These are phyloP conservation scores for Myotis davidii DNA, from an alignment of 2,113 vertebrate genomes.

Conservation along the genomic window DNA sequence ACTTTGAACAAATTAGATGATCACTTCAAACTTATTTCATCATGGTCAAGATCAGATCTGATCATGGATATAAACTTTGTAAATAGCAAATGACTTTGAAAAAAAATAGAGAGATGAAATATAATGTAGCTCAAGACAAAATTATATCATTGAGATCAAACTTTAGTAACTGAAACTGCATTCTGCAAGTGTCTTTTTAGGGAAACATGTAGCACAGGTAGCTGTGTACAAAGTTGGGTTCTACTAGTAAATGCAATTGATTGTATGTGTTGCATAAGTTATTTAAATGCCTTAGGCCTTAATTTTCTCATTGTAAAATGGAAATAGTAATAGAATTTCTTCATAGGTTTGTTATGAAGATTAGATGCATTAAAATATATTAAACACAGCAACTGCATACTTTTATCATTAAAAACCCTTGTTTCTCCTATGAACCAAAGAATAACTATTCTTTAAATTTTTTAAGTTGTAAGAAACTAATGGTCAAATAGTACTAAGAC, in stretches of 20 bases:
- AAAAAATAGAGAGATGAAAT: neutral
- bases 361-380: neutral
- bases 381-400: neutral
- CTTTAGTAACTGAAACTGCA: neutral
- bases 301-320: constrained; percentile 17
- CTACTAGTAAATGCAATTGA: neutral
- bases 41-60: neutral
- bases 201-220: neutral
- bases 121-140: neutral
- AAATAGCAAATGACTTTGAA: neutral
- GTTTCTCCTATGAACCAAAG: neutral
- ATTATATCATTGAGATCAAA: neutral
- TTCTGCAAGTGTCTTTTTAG: neutral
- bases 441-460: neutral
- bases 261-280: neutral
- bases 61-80: neutral
- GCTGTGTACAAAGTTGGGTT: neutral
- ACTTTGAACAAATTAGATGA: neutral
- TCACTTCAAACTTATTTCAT: neutral
- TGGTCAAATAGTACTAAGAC: neutral
- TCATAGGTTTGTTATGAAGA: neutral
- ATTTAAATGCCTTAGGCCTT: neutral
- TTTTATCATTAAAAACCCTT: neutral
- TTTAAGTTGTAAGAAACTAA: neutral
- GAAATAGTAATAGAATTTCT: neutral